A percentile compares a stretch with the other conserved stretches of the same genome.
Evolutionary conservation across 2,113 vertebrate genomes (phyloP).

Genomic region (Bucco capensis): DNA sequence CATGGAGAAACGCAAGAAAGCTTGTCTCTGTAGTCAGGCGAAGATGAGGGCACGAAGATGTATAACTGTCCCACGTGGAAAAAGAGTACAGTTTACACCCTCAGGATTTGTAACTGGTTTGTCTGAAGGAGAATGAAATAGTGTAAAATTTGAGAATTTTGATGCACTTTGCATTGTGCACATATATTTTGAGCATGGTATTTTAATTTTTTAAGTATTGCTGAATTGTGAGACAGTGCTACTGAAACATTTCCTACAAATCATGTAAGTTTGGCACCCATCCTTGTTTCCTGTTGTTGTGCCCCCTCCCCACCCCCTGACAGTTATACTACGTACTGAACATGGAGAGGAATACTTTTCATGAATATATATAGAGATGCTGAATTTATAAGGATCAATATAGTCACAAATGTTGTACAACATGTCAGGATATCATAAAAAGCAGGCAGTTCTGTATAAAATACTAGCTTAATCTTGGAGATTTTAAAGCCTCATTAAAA

Average conservation of each 20-base stretch:
- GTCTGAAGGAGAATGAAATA: slow-evolving; percentile 59
- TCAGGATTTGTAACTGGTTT: slow-evolving; percentile 43
- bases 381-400: slow-evolving; percentile 79
- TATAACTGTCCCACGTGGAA: slow-evolving; percentile 73
- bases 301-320: neutral
- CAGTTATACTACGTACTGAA: slow-evolving; percentile 9
- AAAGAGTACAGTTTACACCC: neutral
- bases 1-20: slow-evolving; percentile 63
- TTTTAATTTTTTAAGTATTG: neutral
- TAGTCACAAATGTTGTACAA: slow-evolving; percentile 80
- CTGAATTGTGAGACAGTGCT: neutral
- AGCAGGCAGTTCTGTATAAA: slow-evolving; percentile 78
- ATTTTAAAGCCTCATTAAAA: slow-evolving; percentile 82
- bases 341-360: slow-evolving; percentile 43
- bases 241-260: neutral
- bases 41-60: slow-evolving; percentile 74
- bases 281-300: rapidly evolving
- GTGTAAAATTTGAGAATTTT: neutral
- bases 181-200: neutral
- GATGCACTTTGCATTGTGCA: neutral
- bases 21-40: slow-evolving; percentile 48
- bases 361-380: slow-evolving; percentile 69
- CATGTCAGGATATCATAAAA: slow-evolving; percentile 79
- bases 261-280: neutral
- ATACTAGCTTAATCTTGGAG: slow-evolving; percentile 75